Conservation (phyloP, 2,888 invertebrate species). For the Pecten maximus region DNA sequence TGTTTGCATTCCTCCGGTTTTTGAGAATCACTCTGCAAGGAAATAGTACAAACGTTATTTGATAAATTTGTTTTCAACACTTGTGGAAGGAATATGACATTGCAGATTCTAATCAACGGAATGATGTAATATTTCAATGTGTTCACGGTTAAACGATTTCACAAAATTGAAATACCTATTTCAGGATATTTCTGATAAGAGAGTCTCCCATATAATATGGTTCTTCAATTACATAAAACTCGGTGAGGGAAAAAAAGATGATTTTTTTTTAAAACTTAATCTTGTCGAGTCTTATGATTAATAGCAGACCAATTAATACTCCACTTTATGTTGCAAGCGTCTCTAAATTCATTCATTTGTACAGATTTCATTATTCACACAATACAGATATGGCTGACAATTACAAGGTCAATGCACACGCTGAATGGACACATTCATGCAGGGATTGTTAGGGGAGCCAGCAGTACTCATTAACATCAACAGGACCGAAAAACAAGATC, state of each 20-base stretch:
- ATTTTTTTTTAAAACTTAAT: neutral
- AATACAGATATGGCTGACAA: neutral
- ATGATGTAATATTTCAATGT: neutral
- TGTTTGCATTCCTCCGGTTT: conserved; percentile 76
- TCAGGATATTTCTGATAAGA: neutral
- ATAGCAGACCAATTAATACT: neutral
- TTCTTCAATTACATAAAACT: neutral
- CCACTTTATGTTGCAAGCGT: neutral
- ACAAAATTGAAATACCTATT: neutral
- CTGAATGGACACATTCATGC: neutral
- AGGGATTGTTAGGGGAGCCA: neutral
- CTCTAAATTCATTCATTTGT: neutral
- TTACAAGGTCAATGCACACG: neutral
- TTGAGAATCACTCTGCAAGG: conserved; percentile 66
- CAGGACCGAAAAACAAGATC: neutral
- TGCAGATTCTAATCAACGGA: neutral
- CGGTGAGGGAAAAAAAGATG: neutral
- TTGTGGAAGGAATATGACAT: neutral
- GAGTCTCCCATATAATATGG: neutral
- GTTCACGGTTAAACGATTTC: neutral
- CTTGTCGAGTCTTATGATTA: neutral
- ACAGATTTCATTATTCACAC: neutral
- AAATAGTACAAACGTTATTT: conserved; percentile 43
- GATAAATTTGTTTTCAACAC: neutral
- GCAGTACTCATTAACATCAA: neutral